Conservation (phyloP, 1,140 invertebrate species). For the Cyrtorhinus lividipennis region DNA sequence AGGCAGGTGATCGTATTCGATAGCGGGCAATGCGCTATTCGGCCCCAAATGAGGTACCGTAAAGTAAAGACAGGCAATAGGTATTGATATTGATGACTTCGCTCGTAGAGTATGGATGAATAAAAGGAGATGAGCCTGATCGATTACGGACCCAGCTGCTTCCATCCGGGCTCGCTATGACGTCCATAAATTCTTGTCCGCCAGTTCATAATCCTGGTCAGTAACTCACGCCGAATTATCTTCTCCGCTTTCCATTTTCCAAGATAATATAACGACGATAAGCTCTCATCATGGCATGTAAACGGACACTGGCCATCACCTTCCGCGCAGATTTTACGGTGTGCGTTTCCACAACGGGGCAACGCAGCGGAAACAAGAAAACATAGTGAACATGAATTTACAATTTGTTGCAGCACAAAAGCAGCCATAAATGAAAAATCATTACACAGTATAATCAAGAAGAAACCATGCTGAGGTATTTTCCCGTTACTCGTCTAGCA, state of each 20-base stretch:
- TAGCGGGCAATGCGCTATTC: not conserved
- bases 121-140: not conserved
- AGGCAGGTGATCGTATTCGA: not conserved
- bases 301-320: too few relatives aligned
- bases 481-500: too few relatives aligned
- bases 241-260: not conserved
- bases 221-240: not conserved
- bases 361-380: too few relatives aligned
- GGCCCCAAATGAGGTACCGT: not conserved
- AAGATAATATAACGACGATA: not conserved
- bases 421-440: too few relatives aligned
- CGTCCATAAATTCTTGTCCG: not conserved
- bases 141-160: not conserved
- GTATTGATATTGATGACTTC: not conserved
- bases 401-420: too few relatives aligned
- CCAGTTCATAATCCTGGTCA: not conserved
- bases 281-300: too few relatives aligned
- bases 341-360: too few relatives aligned
- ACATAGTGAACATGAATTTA: too few relatives aligned
- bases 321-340: too few relatives aligned
- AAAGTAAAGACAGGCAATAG: not conserved
- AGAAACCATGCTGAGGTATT: too few relatives aligned
- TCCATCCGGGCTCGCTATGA: not conserved
- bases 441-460: too few relatives aligned
- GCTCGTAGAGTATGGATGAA: not conserved